Evolutionary conservation across 1,140 invertebrate genomes (phyloP), one percentile per base, ranked within the genome.

Genomic region (Neodiprion lecontei): DNA sequence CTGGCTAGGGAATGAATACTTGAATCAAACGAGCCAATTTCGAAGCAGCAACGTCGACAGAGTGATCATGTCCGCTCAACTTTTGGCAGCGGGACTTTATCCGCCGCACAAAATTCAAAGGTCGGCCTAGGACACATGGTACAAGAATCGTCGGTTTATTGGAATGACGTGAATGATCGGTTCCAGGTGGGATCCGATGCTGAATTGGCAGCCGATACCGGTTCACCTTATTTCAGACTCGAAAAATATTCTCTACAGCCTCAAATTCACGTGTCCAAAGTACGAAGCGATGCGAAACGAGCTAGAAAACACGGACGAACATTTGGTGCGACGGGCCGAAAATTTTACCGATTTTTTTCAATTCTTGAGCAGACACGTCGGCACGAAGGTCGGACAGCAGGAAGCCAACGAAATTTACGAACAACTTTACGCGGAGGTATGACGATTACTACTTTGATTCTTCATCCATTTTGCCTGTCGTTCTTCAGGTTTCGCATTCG

Each of bases 71-170:
- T 71, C 77, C 14, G 53, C 75, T 1, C 76, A 73, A 17, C 53
- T 75, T 12, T 69, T 78, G 3, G 77, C 77, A 0, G 77, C 77
- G 9, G 77, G 77, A 73, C 67, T 78, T 12, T 78, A 72, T 71
- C 67, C 72, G 66, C 77, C 77, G 11, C 40, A 21, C 14, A 14
- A 68, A 17, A 48, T 9, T n/a, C 75, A 76, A 74, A 74, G 23
- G 69, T 76, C 65, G 47, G 7, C n/a, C n/a, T 47, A 48, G 3
- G n/a, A 74, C 61, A 40, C 5, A 3, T 40, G 28, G 28, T 40
- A 5, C 28, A 40, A 40, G 5, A 40, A 40, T 40, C 5, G 28
- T 40, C 0, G 2, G 28, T 40, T 40, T 40, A 2, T 40, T 40
- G 28, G 28, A 40, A 40, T 40, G 5, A 40, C 28, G 2, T 40